Base-by-base conservation (phyloP, 2,113 vertebrate genomes). In the Electrona antarctica region DNA sequence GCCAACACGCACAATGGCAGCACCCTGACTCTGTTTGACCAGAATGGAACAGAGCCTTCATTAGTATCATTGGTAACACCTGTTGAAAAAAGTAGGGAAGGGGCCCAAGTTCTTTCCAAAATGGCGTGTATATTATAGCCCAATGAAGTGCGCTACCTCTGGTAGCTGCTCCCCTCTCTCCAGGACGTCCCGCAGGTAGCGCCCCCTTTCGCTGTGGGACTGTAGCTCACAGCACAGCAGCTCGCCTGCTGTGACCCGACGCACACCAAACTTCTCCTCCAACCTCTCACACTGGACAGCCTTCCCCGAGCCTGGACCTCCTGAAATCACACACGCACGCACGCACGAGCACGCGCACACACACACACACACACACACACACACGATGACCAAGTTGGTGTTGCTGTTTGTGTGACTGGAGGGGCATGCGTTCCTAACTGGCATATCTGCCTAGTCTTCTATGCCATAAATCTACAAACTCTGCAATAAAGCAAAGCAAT, bases 221-320 rank as follows among this genome's bases (percentile, higher is more conserved):
- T 90, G 91, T 72, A 96, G 85, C 78, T 96, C 95, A 7, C 73
- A 84, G 13, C 90, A 94, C 77, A 98, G 87, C 74, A 99, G 93
- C 46, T 96, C 91, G 1, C 84, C 88, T 3, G 90, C 65, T 0
- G 92, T 92, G 58, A 99, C 79, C 1, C 91, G 85, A 12, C 85
- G 93, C 71, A 98, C 91, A 63, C 95, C 94, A 0, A 97, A 96
- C 78, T 93, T 91, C 80, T 95, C 94, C 78, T 93, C 94, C 83
- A 98, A 86, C 83, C 92, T 93, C 89, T 95, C 88, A 10, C 95
- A 95, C 14, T 97, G 97, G 12, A 94, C 92, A 15, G 93, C 82
- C 92, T 98, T 98, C 57, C 96, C 97, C 46, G 97, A 98, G 62
- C 93, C 95, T 0, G 97, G 96, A 4, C 96, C 96, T 76, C 98